phyloP scores from a whole-genome alignment of 2,113 vertebrate genomes.

The Odontophorus gujanensis region DNA sequence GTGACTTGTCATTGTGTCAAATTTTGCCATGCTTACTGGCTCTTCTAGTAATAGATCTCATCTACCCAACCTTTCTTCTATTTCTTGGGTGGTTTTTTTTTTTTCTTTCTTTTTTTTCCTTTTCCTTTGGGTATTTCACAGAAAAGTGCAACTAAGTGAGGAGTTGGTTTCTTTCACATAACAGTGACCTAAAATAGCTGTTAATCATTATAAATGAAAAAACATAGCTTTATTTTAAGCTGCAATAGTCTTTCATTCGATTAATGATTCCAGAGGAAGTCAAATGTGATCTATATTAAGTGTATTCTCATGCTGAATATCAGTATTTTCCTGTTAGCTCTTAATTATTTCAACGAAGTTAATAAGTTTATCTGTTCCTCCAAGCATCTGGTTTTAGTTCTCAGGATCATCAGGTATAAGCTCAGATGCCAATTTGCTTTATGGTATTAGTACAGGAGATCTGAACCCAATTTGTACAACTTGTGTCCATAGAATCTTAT shows the following conservation, averaged over 20 bases:
- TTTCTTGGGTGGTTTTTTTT: background rate
- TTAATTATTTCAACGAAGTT: background rate
- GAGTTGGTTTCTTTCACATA: constrained; percentile 13
- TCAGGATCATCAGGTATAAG: background rate
- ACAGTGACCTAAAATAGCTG: constrained; percentile 41
- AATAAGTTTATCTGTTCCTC: constrained; percentile 3
- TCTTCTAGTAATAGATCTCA: background rate
- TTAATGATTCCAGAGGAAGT: constrained; percentile 41
- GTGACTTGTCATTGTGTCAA: background rate
- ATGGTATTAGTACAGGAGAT: background rate
- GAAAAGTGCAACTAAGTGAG: constrained; percentile 10
- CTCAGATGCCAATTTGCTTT: constrained; percentile 1
- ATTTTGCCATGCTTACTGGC: constrained; percentile 17
- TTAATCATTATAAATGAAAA: constrained; percentile 56
- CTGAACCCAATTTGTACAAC: background rate
- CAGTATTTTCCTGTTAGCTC: constrained; percentile 2
- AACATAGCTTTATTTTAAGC: constrained; percentile 55
- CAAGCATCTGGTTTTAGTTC: background rate
- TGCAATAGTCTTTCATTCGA: constrained; percentile 42
- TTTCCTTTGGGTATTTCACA: background rate
- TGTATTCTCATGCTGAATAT: background rate
- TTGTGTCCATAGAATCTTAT: background rate
- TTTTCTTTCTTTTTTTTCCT: background rate
- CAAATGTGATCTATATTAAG: background rate
- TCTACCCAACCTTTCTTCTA: background rate